Conservation (phyloP, 2,113 vertebrate genomes). For the Tragelaphus strepsiceros region DNA sequence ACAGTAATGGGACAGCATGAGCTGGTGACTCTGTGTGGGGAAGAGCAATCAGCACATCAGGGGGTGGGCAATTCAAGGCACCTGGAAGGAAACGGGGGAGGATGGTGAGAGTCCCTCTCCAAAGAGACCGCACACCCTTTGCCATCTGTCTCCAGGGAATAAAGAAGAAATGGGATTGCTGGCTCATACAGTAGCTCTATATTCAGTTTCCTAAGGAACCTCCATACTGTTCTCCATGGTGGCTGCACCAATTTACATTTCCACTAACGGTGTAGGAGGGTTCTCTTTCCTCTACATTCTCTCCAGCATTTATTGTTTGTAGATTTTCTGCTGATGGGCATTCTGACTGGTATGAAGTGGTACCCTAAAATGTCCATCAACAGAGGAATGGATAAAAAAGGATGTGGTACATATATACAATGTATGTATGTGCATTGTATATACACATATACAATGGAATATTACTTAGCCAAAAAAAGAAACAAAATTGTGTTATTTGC, state of each 20-base stretch:
- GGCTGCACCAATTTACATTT: neutral
- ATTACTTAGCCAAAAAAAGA: neutral
- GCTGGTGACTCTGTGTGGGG: neutral
- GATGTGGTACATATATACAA: neutral
- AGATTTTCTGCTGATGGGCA: neutral
- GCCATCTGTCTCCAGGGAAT: neutral
- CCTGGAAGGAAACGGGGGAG: neutral
- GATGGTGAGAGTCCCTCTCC: neutral
- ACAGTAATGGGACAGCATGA: neutral
- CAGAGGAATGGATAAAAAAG: neutral
- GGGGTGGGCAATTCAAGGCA: neutral
- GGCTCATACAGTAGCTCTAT: neutral
- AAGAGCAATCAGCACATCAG: accelerated
- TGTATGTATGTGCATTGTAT: neutral
- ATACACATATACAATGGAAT: neutral
- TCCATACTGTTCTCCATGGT: neutral
- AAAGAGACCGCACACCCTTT: neutral
- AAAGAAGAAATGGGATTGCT: neutral
- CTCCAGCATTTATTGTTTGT: neutral
- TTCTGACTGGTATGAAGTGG: neutral
- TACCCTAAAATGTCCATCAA: neutral
- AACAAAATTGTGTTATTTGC: neutral
- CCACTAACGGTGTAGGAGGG: neutral
- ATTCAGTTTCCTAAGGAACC: neutral
- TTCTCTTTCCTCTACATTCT: neutral